Conservation (phyloP, 2,113 vertebrate genomes). For the Anolis carolinensis region DNA sequence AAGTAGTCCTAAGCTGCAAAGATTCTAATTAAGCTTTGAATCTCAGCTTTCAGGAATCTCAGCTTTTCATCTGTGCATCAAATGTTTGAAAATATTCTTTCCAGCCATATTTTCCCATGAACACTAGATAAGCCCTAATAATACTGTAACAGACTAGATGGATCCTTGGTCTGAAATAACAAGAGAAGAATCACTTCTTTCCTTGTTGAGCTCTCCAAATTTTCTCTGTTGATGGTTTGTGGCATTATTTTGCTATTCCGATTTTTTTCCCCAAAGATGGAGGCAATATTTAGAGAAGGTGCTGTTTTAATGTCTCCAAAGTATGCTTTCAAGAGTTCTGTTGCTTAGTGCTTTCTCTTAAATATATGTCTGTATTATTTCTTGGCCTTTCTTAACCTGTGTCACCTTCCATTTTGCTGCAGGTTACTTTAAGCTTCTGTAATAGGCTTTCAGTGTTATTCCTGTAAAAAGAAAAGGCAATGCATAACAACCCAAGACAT, state of each 20-base stretch:
- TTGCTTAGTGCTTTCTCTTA: background rate
- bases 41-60: no score
- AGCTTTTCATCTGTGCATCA: no score
- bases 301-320: background rate
- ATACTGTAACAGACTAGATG: background rate
- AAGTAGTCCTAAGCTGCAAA: no score
- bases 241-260: background rate
- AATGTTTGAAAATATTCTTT: no score
- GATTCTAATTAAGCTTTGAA: no score
- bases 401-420: background rate
- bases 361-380: background rate
- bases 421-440: background rate
- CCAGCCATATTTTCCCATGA: background rate
- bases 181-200: background rate
- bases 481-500: background rate
- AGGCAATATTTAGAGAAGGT: background rate
- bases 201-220: background rate
- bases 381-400: background rate
- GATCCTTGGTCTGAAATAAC: background rate
- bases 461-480: fast-evolving
- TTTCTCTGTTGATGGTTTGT: background rate
- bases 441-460: background rate
- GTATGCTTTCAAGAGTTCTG: background rate
- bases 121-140: background rate
- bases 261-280: background rate